These are phyloP conservation scores for Drosophila dives DNA, from an alignment of 2,888 invertebrate genomes.

Conservation along the genomic window DNA sequence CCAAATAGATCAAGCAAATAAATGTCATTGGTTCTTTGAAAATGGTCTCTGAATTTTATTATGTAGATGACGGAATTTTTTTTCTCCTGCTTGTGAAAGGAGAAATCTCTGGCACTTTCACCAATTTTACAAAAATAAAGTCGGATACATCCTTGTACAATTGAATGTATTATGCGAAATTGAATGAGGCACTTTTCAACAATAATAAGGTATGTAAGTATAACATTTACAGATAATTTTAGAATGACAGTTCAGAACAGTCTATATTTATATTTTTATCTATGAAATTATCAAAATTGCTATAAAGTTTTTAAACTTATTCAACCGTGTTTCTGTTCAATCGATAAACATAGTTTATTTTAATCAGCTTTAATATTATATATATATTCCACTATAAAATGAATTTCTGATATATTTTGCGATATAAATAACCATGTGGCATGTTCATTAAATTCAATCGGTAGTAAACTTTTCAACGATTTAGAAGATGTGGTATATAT, in stretches of 20 bases:
- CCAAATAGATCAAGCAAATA: no score
- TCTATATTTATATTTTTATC: neutral
- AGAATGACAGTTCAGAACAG: neutral
- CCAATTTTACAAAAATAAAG: conserved; percentile 19
- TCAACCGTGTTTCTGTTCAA: neutral
- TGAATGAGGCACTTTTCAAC: conserved; percentile 8
- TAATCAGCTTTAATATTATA: neutral
- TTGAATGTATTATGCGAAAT: neutral
- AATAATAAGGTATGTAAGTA: conserved; percentile 26
- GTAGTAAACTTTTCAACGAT: neutral
- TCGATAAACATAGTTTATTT: neutral
- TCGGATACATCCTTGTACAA: no score
- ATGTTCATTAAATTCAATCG: neutral
- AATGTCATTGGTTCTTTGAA: neutral
- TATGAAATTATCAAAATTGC: neutral
- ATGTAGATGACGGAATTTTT: conserved; percentile 4
- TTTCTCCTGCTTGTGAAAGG: neutral
- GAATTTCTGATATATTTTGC: neutral
- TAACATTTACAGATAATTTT: neutral
- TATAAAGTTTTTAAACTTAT: neutral
- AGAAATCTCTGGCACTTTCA: neutral
- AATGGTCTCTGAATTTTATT: neutral
- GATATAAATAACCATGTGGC: neutral
- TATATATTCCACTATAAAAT: neutral
- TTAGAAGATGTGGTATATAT: neutral